Evolutionary conservation across 2,797 vertebrate species (phyloP).

Genomic region (Onychomys arenicola): DNA sequence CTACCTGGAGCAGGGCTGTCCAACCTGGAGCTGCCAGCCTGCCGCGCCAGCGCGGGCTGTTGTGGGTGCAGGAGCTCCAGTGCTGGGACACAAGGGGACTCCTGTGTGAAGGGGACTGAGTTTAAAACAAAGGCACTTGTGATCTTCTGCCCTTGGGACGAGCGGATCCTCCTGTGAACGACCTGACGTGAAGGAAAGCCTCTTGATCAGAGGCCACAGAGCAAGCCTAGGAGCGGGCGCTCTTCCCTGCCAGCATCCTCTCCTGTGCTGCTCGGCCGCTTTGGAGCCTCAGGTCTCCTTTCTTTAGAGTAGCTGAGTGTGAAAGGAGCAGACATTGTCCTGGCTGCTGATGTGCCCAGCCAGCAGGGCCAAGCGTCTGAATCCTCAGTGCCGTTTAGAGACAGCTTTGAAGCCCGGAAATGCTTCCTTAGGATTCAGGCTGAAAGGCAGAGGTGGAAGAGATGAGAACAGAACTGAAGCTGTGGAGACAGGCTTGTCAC

Average conservation of each 20-base stretch:
- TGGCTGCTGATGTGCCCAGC: background rate
- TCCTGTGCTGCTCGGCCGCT: background rate
- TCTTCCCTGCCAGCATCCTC: background rate
- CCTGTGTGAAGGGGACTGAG: conserved; percentile 17
- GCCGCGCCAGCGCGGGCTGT: conserved; percentile 8
- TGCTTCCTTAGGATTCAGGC: background rate
- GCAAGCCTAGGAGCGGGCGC: background rate
- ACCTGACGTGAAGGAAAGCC: background rate
- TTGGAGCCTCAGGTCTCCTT: background rate
- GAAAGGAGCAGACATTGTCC: background rate
- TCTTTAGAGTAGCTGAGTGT: background rate
- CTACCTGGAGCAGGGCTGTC: background rate
- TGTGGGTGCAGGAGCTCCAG: background rate
- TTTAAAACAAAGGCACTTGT: conserved; percentile 13
- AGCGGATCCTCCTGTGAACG: background rate
- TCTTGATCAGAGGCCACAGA: background rate
- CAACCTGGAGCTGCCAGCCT: background rate
- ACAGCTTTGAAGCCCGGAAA: background rate
- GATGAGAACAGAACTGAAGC: background rate
- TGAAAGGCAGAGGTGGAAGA: background rate
- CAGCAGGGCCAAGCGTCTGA: background rate
- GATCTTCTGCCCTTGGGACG: background rate
- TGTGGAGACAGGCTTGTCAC: background rate
- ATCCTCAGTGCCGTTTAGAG: background rate
- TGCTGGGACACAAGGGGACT: background rate